These are phyloP conservation scores for Branchellion lobata DNA, from an alignment of 2,888 invertebrate species.

Conservation along the genomic window DNA sequence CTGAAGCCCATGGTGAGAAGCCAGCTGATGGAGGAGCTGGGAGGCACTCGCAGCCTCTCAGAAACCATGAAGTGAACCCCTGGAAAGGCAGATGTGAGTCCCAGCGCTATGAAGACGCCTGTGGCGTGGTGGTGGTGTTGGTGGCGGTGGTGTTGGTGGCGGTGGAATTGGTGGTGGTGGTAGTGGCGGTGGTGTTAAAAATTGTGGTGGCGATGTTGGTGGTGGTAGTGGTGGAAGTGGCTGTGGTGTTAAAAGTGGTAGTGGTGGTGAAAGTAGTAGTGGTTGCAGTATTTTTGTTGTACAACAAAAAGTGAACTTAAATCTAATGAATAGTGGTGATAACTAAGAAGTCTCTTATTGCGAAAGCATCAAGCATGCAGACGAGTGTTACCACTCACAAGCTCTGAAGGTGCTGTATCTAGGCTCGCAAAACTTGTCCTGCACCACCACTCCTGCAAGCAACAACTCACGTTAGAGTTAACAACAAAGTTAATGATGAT, in stretches of 20 bases:
- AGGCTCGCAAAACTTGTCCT: conserved; percentile 47
- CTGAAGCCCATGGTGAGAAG: conserved; percentile 83
- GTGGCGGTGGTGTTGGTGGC: neutral
- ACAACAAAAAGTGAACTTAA: no score
- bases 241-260: no score
- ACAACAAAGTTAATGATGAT: no score
- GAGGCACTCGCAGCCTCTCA: conserved; percentile 34
- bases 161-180: neutral
- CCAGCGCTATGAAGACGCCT: conserved; percentile 89
- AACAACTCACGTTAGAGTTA: no score
- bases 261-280: no score
- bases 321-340: no score
- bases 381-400: conserved; percentile 60
- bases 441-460: conserved; percentile 41
- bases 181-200: no score
- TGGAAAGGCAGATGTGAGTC: conserved; percentile 82
- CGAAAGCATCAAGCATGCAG: neutral
- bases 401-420: conserved; percentile 80
- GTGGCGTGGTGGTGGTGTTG: neutral
- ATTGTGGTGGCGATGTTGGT: no score
- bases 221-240: no score
- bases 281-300: no score
- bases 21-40: conserved; percentile 58
- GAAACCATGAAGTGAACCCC: conserved; percentile 49
- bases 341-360: neutral